Conservation (phyloP, 2,113 vertebrate species). For the Petrocephalus zakoni region DNA sequence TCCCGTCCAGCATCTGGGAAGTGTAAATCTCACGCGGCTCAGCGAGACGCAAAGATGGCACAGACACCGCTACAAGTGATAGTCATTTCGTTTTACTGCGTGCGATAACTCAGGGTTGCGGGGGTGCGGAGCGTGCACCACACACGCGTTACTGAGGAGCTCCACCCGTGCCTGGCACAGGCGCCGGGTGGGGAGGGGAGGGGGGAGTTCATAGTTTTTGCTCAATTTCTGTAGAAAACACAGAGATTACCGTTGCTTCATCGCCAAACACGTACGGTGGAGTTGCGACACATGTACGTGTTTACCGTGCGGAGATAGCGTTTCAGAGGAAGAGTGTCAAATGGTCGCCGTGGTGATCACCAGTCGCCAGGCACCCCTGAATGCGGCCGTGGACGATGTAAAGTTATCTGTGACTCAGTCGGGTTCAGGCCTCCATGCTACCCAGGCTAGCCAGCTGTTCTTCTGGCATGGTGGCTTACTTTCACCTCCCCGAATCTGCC, state of each 20-base stretch:
- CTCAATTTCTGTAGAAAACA: background rate
- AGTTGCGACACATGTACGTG: background rate
- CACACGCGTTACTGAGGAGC: background rate
- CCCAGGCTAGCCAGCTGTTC: background rate
- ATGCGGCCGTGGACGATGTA: background rate
- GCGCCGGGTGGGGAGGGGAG: background rate
- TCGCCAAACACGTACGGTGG: background rate
- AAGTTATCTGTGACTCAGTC: background rate
- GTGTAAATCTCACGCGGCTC: background rate
- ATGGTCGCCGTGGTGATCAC: background rate
- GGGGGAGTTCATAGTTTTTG: background rate
- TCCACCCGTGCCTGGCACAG: background rate
- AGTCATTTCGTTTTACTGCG: constrained; percentile 1
- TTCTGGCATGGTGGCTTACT: background rate
- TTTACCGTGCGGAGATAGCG: background rate
- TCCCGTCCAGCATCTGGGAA: constrained; percentile 8
- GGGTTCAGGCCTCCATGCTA: background rate
- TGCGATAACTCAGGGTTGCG: background rate
- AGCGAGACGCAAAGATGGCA: background rate
- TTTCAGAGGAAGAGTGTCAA: background rate
- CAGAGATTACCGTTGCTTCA: background rate
- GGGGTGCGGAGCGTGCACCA: background rate
- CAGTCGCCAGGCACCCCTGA: background rate
- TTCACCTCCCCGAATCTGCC: background rate
- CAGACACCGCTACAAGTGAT: background rate